Percentiles rank a stretch among this genome's conserved stretches.
phyloP scores from a whole-genome alignment of 2,888 invertebrate species.

The Parthenolecanium corni region DNA sequence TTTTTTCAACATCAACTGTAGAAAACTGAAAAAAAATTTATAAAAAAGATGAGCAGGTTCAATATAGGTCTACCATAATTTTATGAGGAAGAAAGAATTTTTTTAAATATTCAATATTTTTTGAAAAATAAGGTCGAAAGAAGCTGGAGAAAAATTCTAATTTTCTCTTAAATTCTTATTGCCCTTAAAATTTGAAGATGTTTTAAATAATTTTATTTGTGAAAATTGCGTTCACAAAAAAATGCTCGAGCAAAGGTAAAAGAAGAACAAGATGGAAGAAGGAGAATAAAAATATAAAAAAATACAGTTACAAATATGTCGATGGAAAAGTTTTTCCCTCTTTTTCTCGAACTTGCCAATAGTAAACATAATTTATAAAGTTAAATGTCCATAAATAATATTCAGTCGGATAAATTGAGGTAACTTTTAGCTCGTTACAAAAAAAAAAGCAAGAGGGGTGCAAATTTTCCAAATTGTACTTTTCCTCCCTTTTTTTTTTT shows the following conservation, averaged over 20 bases:
- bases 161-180: no score
- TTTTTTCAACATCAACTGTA: no score
- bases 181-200: no score
- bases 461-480: conserved; percentile 18
- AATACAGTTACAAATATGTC: background rate
- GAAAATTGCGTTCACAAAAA: no score
- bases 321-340: background rate
- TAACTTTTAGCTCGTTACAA: background rate
- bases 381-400: conserved; percentile 5
- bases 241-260: background rate
- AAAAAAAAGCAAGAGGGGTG: background rate
- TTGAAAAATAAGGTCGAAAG: background rate
- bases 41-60: no score
- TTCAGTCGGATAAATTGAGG: conserved; percentile 9
- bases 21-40: no score
- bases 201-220: background rate
- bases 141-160: background rate
- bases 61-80: no score
- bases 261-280: background rate
- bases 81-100: no score
- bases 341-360: background rate
- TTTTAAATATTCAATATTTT: background rate
- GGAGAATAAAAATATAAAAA: background rate
- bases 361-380: background rate
- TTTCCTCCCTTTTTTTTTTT: background rate